These are phyloP conservation scores for Girardia tigrina DNA, from an alignment of 2,888 invertebrate genomes.

Conservation along the genomic window DNA sequence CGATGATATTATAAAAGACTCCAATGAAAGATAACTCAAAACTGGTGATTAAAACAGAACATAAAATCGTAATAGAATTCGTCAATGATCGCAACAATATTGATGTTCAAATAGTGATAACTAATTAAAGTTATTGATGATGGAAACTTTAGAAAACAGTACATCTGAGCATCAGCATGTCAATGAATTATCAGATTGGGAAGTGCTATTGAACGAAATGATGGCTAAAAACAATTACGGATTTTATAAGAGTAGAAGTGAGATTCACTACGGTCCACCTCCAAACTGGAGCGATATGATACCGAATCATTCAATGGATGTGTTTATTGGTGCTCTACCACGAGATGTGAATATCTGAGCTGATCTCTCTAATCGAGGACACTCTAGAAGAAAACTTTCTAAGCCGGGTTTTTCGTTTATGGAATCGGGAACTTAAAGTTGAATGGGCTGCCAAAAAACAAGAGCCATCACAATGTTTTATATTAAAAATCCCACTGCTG, in stretches of 20 bases:
- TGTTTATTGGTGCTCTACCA: conserved; percentile 94
- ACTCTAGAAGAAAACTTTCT: conserved; percentile 69
- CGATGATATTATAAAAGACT: no score
- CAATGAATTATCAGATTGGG: not conserved
- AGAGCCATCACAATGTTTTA: conserved; percentile 95
- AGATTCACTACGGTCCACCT: conserved; percentile 96
- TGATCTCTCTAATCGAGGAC: conserved; percentile 83
- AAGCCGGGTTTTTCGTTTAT: conserved; percentile 82
- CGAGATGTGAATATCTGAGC: conserved; percentile 95
- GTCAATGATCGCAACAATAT: no score
- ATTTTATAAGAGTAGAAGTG: conserved; percentile 52
- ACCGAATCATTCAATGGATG: conserved; percentile 52
- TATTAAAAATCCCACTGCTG: conserved; percentile 88
- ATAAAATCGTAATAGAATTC: no score
- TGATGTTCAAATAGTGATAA: conserved; percentile 23
- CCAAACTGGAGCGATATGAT: conserved; percentile 84
- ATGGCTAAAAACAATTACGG: not conserved
- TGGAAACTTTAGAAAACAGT: not conserved
- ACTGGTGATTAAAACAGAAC: no score
- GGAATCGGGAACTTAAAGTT: conserved; percentile 98
- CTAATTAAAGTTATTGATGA: conserved; percentile 15
- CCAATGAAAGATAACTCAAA: no score
- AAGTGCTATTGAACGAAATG: not conserved
- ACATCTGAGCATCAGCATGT: not conserved
- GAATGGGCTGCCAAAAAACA: conserved; percentile 99